Percentiles rank a stretch among this genome's conserved stretches.
Evolutionary conservation across 2,888 invertebrate species (phyloP).

Genomic region (Sinotaia quadrata): DNA sequence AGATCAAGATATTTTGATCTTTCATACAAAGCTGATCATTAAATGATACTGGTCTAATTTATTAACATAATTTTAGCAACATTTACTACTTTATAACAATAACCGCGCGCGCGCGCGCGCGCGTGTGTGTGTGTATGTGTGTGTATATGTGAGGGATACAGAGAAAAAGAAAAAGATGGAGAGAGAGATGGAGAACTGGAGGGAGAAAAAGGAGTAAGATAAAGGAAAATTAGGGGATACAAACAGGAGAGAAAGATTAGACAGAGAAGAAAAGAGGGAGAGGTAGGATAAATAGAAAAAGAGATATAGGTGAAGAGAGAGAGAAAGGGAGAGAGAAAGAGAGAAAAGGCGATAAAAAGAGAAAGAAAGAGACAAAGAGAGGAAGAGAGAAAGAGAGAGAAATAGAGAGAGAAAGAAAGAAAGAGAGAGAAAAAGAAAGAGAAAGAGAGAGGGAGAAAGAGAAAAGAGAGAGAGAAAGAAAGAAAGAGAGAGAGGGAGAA

Average conservation of each 20-base stretch:
- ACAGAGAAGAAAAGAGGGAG: constrained; percentile 1
- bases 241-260: constrained; percentile 1
- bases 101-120: no score
- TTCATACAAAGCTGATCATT: no score
- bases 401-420: no score
- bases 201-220: constrained; percentile 9
- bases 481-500: neutral
- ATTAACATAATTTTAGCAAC: no score
- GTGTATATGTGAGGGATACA: neutral
- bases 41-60: no score
- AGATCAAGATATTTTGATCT: no score
- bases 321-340: constrained; percentile 9
- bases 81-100: no score
- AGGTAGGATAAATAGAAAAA: constrained; percentile 4
- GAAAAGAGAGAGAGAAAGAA: neutral
- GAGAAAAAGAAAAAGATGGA: constrained; percentile 13
- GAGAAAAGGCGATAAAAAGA: neutral
- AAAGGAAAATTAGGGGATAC: constrained; percentile 4
- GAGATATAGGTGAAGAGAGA: constrained; percentile 5
- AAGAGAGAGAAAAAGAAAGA: neutral
- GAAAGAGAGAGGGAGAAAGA: neutral
- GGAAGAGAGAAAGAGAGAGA: no score
- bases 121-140: no score
- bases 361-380: no score
- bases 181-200: constrained; percentile 16